Evolutionary conservation across 2,888 invertebrate species (phyloP), one percentile per base, ranked within the genome.

Genomic region (Ectropis crepuscularia): DNA sequence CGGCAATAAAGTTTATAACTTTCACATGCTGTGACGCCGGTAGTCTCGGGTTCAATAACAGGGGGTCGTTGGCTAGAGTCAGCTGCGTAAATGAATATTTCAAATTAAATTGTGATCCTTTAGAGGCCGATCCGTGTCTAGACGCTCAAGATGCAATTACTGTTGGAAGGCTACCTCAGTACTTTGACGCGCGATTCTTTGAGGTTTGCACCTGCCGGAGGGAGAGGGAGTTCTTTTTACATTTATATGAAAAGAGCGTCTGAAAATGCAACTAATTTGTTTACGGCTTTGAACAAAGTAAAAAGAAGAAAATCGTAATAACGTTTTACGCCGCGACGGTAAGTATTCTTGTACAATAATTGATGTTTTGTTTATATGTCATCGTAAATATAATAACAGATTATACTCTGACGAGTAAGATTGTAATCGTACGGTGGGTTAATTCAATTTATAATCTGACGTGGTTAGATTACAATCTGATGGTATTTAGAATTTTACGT

Each of bases 31-130:
- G 55, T 70, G 72, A 68, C 70, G 63, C 59, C 58, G 57, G 55
- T 57, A 61, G 67, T 63, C 42, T 61, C 41, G 45, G 60, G 65
- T 74, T 73, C 69, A 71, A 67, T 68, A 63, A n/a, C 54, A 65
- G 51, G 61, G 49, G 62, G 61, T 58, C 61, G 37, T 59, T 68
- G 67, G 67, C 69, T 45, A 51, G 48, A 63, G 49, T 37, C 16
- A 9, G 68, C 54, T 47, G 63, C 60, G 49, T 67, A 73, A 73
- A 78, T 78, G 70, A 72, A 79, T 76, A 76, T 75, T 73, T 66
- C 62, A 75, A 77, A 61, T 67, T 79, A 73, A 74, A 78, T 74
- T 77, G 72, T 74, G 67, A 76, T 72, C 70, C 72, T 73, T 72
- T 70, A 53, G 45, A 53, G 51, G 61, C 65, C 57, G 57, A 49